Evolutionary conservation across 2,797 vertebrate genomes (phyloP).

Genomic region (Dermochelys coriacea): DNA sequence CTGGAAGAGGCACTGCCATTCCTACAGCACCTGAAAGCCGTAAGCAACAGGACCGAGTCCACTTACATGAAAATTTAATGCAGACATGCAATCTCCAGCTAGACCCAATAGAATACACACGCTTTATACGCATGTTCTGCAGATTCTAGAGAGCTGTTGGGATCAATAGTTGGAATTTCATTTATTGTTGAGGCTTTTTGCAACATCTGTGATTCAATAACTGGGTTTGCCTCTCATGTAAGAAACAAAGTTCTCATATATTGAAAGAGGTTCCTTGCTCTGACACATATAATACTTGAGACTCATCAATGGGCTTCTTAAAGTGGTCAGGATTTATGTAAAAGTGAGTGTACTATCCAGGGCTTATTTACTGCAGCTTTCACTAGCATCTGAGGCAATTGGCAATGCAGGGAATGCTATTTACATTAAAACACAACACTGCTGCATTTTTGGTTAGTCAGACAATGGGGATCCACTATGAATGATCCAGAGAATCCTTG

Average conservation of each 20-base stretch:
- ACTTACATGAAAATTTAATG: neutral
- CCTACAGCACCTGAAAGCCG: neutral
- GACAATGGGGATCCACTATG: neutral
- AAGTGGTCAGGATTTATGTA: neutral
- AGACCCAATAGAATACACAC: neutral
- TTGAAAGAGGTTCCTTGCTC: neutral
- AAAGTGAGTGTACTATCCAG: neutral
- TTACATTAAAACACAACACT: neutral
- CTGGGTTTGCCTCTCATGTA: neutral
- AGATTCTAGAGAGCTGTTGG: neutral
- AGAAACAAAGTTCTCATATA: slow-evolving; percentile 3
- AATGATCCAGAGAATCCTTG: neutral
- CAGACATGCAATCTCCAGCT: neutral
- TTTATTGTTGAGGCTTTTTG: neutral
- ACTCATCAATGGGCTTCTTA: slow-evolving; percentile 12
- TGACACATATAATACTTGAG: slow-evolving; percentile 5
- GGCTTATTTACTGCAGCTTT: neutral
- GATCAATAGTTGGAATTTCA: neutral
- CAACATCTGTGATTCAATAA: neutral
- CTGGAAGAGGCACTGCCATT: neutral
- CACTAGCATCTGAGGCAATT: neutral
- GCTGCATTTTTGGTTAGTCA: neutral
- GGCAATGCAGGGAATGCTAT: neutral
- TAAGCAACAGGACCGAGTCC: neutral
- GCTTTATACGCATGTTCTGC: neutral